Conservation (phyloP, 1,140 invertebrate genomes). For the Tetragnatha versicolor region DNA sequence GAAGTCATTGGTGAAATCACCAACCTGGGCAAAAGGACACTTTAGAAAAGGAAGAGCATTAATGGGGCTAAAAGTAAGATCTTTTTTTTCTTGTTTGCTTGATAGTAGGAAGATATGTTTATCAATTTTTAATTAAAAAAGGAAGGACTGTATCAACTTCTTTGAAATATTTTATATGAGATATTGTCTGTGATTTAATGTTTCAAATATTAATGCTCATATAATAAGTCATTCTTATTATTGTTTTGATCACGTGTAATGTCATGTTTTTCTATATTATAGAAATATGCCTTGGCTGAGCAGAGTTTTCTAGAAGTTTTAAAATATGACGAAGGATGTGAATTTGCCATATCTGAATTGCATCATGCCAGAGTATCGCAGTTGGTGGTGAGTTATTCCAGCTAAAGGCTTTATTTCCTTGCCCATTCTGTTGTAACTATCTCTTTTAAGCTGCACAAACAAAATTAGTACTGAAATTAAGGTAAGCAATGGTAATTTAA, state of each 20-base stretch:
- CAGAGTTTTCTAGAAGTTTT: conserved; percentile 68
- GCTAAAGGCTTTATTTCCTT: too few relatives aligned
- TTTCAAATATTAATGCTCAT: too few relatives aligned
- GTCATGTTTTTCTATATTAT: conserved; percentile 46
- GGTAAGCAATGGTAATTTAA: too few relatives aligned
- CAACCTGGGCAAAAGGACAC: conserved; percentile 68
- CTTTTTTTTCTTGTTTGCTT: not conserved
- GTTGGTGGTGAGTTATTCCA: conserved; percentile 62
- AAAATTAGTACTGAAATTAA: too few relatives aligned
- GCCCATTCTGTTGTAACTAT: too few relatives aligned
- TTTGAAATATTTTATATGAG: not conserved
- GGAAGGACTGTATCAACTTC: too few relatives aligned
- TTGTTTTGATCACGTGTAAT: too few relatives aligned
- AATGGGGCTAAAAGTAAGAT: conserved; percentile 67
- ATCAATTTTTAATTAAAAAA: too few relatives aligned
- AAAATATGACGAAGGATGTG: conserved; percentile 67
- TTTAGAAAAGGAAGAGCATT: conserved; percentile 68
- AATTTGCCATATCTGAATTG: conserved; percentile 67
- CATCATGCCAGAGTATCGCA: conserved; percentile 64
- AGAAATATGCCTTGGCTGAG: conserved; percentile 67
- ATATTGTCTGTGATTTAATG: not conserved
- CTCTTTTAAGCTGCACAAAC: too few relatives aligned
- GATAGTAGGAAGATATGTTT: too few relatives aligned
- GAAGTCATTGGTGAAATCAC: conserved; percentile 66
- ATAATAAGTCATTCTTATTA: too few relatives aligned